Conservation (phyloP, 1,140 invertebrate genomes). For the Telenomus remus region DNA sequence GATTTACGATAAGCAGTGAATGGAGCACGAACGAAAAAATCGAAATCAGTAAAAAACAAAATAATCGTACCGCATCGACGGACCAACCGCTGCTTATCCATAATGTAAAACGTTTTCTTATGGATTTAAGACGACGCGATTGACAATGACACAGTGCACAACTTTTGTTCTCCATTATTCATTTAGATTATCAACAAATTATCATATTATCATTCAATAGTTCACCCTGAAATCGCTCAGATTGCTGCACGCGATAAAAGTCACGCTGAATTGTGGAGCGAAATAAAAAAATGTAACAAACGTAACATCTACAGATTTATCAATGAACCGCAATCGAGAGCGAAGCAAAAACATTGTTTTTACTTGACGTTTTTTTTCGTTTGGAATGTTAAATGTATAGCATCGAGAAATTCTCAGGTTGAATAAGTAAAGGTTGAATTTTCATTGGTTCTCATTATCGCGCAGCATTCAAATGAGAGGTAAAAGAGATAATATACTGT, state of each 20-base stretch:
- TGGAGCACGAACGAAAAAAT: conserved; percentile 44
- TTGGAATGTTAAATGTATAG: too few species aligned
- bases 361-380: too few species aligned
- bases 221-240: conserved; percentile 48
- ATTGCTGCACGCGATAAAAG: conserved; percentile 6
- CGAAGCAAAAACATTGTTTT: too few species aligned
- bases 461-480: conserved; percentile 28
- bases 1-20: conserved; percentile 57
- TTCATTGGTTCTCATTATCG: conserved; percentile 27
- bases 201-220: conserved; percentile 68
- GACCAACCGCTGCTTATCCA: conserved; percentile 54
- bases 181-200: conserved; percentile 70
- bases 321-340: too few species aligned
- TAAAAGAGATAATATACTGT: conserved; percentile 18
- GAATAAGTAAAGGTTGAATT: too few species aligned
- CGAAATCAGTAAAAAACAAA: conserved; percentile 30
- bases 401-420: too few species aligned
- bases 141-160: conserved; percentile 69
- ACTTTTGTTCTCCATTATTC: conserved; percentile 66
- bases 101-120: conserved; percentile 64
- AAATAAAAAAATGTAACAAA: conserved; percentile 14
- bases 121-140: conserved; percentile 61
- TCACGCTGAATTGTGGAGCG: too few species aligned
- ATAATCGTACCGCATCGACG: conserved; percentile 18
- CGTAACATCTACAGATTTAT: too few species aligned